These are phyloP conservation scores for Gracilinanus agilis DNA, from an alignment of 2,113 vertebrate genomes.

Conservation along the genomic window DNA sequence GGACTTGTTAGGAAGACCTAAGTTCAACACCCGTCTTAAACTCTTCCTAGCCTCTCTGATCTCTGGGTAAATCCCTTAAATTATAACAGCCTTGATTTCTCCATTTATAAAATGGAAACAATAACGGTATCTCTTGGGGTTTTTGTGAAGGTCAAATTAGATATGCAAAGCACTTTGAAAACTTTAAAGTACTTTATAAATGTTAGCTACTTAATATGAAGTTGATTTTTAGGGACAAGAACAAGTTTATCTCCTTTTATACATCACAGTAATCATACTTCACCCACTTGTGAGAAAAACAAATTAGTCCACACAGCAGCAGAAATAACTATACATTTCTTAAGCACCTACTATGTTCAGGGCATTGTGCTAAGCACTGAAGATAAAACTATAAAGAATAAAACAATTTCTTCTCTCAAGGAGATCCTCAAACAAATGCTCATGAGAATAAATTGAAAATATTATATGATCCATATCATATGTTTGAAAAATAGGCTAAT, in stretches of 20 bases:
- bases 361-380: background rate
- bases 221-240: background rate
- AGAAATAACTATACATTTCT: background rate
- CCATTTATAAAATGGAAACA: background rate
- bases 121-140: background rate
- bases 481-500: slow-evolving; percentile 4
- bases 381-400: background rate
- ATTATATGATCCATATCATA: background rate
- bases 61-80: background rate
- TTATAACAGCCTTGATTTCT: background rate
- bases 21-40: background rate
- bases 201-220: background rate
- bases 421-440: background rate
- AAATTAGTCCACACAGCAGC: background rate
- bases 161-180: background rate
- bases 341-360: background rate
- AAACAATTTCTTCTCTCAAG: background rate
- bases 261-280: background rate
- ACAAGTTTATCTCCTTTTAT: background rate
- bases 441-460: slow-evolving; percentile 40
- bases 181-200: background rate
- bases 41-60: background rate
- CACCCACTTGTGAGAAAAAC: background rate
- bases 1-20: background rate
- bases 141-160: background rate